These are phyloP conservation scores for Atta texana DNA, from an alignment of 1,140 invertebrate genomes.

Conservation along the genomic window DNA sequence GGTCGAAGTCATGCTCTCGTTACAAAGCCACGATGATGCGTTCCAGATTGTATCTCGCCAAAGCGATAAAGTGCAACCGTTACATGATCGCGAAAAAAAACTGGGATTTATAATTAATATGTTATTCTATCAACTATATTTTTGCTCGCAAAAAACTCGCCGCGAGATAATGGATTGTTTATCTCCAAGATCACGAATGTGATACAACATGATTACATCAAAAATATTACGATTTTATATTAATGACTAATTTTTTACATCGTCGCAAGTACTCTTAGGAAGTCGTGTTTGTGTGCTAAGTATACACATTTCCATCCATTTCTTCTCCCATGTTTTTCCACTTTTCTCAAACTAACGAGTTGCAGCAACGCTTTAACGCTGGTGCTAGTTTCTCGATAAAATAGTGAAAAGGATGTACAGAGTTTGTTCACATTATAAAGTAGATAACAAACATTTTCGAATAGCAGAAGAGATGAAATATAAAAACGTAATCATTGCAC, in stretches of 20 bases:
- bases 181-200: slow-evolving; percentile 32
- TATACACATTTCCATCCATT: slow-evolving; percentile 8
- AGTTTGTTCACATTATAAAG: neutral
- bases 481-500: neutral
- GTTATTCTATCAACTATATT: neutral
- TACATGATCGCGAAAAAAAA: slow-evolving; percentile 9
- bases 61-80: slow-evolving; percentile 30
- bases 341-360: slow-evolving; percentile 13
- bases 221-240: slow-evolving; percentile 27
- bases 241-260: slow-evolving; percentile 23
- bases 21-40: slow-evolving; percentile 2
- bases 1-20: slow-evolving; percentile 50
- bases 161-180: slow-evolving; percentile 23
- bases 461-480: neutral
- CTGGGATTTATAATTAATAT: slow-evolving; percentile 19
- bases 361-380: neutral
- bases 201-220: neutral
- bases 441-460: slow-evolving; percentile 2
- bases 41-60: slow-evolving; percentile 4
- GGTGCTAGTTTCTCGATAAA: slow-evolving; percentile 5
- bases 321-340: neutral
- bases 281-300: neutral
- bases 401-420: neutral
- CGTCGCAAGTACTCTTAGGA: neutral
- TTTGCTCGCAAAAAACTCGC: slow-evolving; percentile 1